These are phyloP conservation scores for Dromaius novaehollandiae DNA, from an alignment of 2,113 vertebrate species.

Conservation along the genomic window DNA sequence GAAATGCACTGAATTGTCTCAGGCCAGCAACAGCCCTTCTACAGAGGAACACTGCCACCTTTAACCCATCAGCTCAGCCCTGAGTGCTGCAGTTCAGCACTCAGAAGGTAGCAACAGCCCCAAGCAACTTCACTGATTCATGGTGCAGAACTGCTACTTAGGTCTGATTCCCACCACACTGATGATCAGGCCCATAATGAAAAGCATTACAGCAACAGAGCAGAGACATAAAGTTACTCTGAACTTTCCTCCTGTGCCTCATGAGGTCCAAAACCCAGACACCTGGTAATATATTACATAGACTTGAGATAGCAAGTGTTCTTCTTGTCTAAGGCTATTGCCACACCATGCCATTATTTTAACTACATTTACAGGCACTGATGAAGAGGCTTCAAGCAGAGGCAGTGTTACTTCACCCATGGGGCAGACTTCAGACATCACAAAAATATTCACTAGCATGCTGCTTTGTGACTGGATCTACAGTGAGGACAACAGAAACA, in stretches of 20 bases:
- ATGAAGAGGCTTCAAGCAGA: background rate
- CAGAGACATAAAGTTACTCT: background rate
- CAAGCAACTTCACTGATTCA: too few species aligned
- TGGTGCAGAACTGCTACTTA: too few species aligned
- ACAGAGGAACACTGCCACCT: background rate
- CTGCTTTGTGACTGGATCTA: background rate
- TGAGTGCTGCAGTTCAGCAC: too few species aligned
- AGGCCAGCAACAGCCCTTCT: background rate
- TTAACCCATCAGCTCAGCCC: too few species aligned
- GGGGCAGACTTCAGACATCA: background rate
- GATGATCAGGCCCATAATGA: background rate
- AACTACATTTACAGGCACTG: background rate
- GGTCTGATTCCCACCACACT: too few species aligned
- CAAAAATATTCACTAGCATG: background rate
- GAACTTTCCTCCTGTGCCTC: background rate
- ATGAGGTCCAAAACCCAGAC: too few species aligned
- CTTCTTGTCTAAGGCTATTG: background rate
- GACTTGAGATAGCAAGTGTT: background rate
- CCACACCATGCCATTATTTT: background rate
- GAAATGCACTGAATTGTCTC: fast-evolving
- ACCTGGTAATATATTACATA: background rate
- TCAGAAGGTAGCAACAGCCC: too few species aligned
- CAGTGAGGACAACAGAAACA: background rate
- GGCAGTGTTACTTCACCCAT: too few species aligned
- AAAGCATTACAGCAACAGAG: background rate